Evolutionary conservation across 2,888 invertebrate species (phyloP), one percentile per base, ranked within the genome.

Genomic region (Tridacna gigas): DNA sequence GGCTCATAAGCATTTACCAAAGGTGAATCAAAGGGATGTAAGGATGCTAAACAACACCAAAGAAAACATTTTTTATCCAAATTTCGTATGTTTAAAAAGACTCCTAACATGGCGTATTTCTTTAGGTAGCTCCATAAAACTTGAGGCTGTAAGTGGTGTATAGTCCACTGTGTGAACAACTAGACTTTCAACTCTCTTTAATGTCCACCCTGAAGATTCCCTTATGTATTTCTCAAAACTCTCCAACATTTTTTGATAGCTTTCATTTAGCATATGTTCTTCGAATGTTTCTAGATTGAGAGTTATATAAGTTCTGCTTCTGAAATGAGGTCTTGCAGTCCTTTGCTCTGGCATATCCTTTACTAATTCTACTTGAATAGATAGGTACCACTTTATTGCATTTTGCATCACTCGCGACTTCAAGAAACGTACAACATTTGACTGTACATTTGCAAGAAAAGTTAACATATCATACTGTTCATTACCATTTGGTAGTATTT

Each of bases 141-240:
- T 86, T 4, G 84, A 83, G 26, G 77, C 86, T 25, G 2, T 25
- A 28, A 88, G 26, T 9, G 84, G 86, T 47, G 76, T 79, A 73
- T 84, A 84, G 15, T 51, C 76, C 11, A 86, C 84, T 26, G 80
- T 84, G 45, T 81, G 80, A 13, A 84, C 28, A 60, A 74, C 78
- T 48, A 86, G 37, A n/a, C 63, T 45, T 9, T 80, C 13, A 11
- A 88, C 79, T 67, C 79, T 86, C 25, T 83, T 83, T 79, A 12
- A 88, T 15, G 80, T 47, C 88, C 83, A 88, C 25, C 86, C 82
- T 5, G 89, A 89, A 13, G 83, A 71, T 73, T 89, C 85, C 66
- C 80, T 77, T 26, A 87, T 75, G 73, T 82, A 87, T 77, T 86
- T 84, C 73, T 85, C 85, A 71, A 84, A 78, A 28, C 79, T 77